Conservation (phyloP, 2,888 invertebrate species). For the Mesorhabditis belari region DNA sequence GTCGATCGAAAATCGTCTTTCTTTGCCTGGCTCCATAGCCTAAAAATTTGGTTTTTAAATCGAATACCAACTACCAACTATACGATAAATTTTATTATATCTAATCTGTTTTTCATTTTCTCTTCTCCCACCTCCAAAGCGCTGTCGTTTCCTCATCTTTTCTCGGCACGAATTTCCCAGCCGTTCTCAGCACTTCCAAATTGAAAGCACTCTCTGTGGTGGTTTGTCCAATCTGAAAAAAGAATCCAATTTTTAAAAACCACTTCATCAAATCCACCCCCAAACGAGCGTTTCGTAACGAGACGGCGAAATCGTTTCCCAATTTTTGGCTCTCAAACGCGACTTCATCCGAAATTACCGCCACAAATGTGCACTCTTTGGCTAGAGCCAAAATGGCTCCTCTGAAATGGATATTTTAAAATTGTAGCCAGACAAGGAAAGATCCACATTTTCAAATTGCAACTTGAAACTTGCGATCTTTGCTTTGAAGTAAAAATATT, state of each 20-base stretch:
- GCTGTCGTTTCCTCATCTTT: background rate
- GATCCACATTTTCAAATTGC: too few species aligned
- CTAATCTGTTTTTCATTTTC: background rate
- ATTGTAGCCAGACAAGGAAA: too few species aligned
- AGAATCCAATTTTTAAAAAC: background rate
- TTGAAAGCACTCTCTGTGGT: background rate
- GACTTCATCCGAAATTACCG: slow-evolving; percentile 9
- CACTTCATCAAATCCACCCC: slow-evolving; percentile 3
- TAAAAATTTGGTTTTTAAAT: background rate
- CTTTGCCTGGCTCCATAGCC: background rate
- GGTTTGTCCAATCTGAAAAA: slow-evolving; percentile 1
- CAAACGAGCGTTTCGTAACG: background rate
- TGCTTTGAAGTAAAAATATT: too few species aligned
- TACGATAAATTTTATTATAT: background rate
- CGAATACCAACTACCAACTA: background rate
- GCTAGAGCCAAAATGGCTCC: slow-evolving; percentile 20
- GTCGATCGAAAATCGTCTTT: background rate
- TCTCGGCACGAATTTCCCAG: background rate
- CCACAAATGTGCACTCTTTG: slow-evolving; percentile 19
- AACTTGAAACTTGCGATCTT: too few species aligned
- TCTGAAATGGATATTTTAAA: slow-evolving; percentile 7
- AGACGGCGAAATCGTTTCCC: slow-evolving; percentile 2
- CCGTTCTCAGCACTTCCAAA: background rate
- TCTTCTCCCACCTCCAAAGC: background rate
- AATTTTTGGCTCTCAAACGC: slow-evolving; percentile 9